Evolutionary conservation across 1,140 invertebrate genomes (phyloP).

Genomic region (Prorops nasuta): DNA sequence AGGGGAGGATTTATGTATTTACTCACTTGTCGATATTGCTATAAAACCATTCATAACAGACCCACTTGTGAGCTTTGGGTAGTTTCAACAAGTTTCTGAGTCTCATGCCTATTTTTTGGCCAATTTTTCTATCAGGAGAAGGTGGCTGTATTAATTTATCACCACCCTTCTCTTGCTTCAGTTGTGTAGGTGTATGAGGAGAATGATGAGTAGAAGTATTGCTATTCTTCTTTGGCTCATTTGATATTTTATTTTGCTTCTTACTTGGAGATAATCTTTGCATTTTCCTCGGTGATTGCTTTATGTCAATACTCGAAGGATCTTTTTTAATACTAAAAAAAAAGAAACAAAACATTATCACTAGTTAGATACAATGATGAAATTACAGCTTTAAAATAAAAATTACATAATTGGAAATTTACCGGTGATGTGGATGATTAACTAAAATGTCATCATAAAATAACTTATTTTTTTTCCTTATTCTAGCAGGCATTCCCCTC

Average conservation of each 20-base stretch:
- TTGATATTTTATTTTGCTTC: constrained; percentile 53
- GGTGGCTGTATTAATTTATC: constrained; percentile 51
- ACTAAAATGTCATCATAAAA: constrained; percentile 92
- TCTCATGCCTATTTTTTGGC: constrained; percentile 86
- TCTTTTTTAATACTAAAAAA: constrained; percentile 52
- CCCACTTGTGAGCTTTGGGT: constrained; percentile 98
- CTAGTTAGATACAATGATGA: background rate
- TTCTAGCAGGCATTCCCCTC: constrained; percentile 84
- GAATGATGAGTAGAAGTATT: constrained; percentile 31
- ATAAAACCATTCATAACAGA: constrained; percentile 99
- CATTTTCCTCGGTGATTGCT: constrained; percentile 53
- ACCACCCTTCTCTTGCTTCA: constrained; percentile 52
- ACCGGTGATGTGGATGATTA: constrained; percentile 69
- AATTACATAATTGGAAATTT: constrained; percentile 7
- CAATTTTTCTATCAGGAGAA: constrained; percentile 73
- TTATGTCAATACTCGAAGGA: constrained; percentile 36
- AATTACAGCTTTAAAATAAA: background rate
- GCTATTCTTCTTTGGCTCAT: constrained; percentile 31
- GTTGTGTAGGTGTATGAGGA: constrained; percentile 52
- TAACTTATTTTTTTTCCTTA: constrained; percentile 85
- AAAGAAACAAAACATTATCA: background rate
- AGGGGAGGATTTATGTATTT: constrained; percentile 9
- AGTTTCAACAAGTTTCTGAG: constrained; percentile 95
- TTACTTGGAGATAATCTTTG: constrained; percentile 65
- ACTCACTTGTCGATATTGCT: constrained; percentile 90